Conservation (phyloP, 2,797 vertebrate genomes). For the Sarcoramphus papa region DNA sequence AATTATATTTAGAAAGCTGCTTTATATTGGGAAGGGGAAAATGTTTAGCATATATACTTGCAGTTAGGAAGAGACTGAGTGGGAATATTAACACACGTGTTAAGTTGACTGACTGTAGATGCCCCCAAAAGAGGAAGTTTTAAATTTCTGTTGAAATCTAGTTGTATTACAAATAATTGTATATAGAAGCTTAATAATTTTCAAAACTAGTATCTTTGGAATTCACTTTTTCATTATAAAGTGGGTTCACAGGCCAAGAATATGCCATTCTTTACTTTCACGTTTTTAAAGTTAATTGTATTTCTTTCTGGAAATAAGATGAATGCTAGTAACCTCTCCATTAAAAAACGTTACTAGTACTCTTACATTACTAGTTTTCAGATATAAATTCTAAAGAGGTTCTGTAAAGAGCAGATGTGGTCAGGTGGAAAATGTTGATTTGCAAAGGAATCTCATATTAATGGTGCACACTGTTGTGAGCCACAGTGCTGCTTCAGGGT, state of each 20-base stretch:
- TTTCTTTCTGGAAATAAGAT: not conserved
- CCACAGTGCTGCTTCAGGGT: not conserved
- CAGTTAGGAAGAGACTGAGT: not conserved
- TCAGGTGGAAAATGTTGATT: not conserved
- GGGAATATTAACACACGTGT: rapidly evolving
- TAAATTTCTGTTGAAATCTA: not conserved
- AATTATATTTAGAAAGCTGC: not conserved
- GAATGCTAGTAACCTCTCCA: not conserved
- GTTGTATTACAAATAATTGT: not conserved
- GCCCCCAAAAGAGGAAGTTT: not conserved
- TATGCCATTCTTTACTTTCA: not conserved
- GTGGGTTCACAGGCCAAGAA: not conserved
- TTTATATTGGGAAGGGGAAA: not conserved
- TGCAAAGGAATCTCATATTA: not conserved
- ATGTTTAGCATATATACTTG: not conserved
- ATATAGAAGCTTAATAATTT: not conserved
- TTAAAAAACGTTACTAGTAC: not conserved
- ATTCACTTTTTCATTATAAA: not conserved
- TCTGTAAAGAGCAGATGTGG: not conserved
- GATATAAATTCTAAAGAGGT: not conserved
- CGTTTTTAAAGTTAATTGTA: not conserved
- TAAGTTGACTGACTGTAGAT: not conserved
- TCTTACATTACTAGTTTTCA: not conserved
- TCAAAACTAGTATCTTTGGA: not conserved
- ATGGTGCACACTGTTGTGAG: not conserved